Conservation (phyloP, 2,113 vertebrate genomes). For the Pelodiscus sinensis region DNA sequence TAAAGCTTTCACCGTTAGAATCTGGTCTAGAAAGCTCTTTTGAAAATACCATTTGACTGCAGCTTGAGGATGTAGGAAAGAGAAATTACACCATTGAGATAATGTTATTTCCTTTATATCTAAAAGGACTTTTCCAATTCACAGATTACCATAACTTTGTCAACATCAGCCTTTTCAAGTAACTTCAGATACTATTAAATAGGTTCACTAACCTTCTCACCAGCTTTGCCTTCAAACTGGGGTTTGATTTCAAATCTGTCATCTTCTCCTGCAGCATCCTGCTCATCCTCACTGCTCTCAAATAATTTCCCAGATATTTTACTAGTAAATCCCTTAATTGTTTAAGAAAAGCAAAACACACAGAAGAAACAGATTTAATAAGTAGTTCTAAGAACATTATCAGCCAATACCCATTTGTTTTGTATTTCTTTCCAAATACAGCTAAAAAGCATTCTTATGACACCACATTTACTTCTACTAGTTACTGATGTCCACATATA, state of each 20-base stretch:
- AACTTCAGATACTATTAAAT: neutral
- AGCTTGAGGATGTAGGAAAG: neutral
- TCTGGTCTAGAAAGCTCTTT: neutral
- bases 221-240: conserved; percentile 93
- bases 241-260: conserved; percentile 89
- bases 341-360: neutral
- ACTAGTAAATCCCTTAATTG: conserved; percentile 45
- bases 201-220: conserved; percentile 88
- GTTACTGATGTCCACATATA: accelerated
- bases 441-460: neutral
- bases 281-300: conserved; percentile 85
- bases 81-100: neutral
- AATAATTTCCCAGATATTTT: conserved; percentile 80
- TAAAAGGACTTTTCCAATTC: neutral
- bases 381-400: neutral
- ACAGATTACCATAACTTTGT: neutral
- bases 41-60: neutral
- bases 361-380: neutral
- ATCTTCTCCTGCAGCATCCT: conserved; percentile 73
- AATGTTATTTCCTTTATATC: neutral
- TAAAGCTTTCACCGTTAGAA: neutral
- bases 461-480: neutral
- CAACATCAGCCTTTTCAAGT: neutral
- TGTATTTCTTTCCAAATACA: neutral
- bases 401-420: neutral